These are phyloP conservation scores for Nomada ruficornis DNA, from an alignment of 2,888 invertebrate genomes.

Conservation along the genomic window DNA sequence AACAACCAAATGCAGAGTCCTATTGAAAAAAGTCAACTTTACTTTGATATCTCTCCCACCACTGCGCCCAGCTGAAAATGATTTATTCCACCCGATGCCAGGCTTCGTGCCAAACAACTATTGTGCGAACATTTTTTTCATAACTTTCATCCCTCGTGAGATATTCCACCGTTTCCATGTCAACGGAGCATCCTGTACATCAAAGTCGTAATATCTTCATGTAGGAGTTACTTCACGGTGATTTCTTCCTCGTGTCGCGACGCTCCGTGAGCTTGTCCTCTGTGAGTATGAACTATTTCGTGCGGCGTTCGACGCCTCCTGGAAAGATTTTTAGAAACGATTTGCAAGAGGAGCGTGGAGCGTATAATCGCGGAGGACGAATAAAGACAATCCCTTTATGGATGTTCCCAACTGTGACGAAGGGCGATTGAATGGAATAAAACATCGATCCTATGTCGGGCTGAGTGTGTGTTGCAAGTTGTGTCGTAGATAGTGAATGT, in stretches of 20 bases:
- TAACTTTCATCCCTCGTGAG: not conserved
- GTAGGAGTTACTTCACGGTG: conserved; percentile 55
- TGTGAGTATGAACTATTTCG: conserved; percentile 30
- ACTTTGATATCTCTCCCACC: too few species aligned
- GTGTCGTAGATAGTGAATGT: not conserved
- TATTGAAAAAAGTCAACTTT: too few species aligned
- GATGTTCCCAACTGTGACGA: not conserved
- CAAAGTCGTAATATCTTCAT: conserved; percentile 62
- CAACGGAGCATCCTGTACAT: conserved; percentile 57
- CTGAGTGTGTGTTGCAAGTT: not conserved
- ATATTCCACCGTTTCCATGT: not conserved
- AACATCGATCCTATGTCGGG: not conserved
- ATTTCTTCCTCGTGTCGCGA: conserved; percentile 39
- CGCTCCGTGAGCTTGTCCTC: conserved; percentile 2
- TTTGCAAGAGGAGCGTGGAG: conserved; percentile 16
- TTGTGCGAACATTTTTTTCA: conserved; percentile 12
- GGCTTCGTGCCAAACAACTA: too few species aligned
- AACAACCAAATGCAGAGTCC: too few species aligned
- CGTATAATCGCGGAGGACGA: not conserved
- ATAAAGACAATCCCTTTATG: conserved; percentile 33
- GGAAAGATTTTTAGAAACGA: conserved; percentile 53
- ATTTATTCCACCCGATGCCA: too few species aligned
- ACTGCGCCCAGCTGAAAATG: too few species aligned
- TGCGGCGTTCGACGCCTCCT: conserved; percentile 8
- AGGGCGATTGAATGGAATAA: conserved; percentile 1